Conservation (phyloP, 2,113 vertebrate species). For the Garra rufa region DNA sequence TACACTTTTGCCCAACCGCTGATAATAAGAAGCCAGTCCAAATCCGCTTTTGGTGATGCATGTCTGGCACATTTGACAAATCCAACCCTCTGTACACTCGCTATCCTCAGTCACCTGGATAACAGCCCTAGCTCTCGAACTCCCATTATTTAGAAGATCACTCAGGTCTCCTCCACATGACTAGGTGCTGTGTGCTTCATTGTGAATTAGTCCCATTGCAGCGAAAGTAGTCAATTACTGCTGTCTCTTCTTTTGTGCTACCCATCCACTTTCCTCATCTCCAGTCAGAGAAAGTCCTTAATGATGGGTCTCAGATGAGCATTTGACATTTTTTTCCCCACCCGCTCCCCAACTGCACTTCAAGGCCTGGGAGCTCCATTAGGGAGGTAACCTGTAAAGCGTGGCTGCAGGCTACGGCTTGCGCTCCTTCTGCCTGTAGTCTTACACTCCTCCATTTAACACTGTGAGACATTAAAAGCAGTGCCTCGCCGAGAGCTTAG, state of each 20-base stretch:
- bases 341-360: conserved; percentile 66
- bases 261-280: conserved; percentile 41
- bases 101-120: conserved; percentile 16
- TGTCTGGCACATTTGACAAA: conserved; percentile 27
- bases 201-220: conserved; percentile 43
- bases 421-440: conserved; percentile 63
- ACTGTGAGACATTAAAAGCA: conserved; percentile 39
- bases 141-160: conserved; percentile 43
- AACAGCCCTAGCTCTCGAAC: conserved; percentile 16
- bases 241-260: conserved; percentile 23
- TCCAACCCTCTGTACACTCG: not conserved
- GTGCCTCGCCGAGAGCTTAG: not conserved
- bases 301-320: conserved; percentile 60
- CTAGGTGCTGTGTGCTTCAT: conserved; percentile 4
- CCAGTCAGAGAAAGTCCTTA: conserved; percentile 53
- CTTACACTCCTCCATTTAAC: conserved; percentile 45
- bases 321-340: conserved; percentile 66
- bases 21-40: conserved; percentile 1
- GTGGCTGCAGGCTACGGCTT: conserved; percentile 70
- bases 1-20: not conserved
- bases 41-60: not conserved
- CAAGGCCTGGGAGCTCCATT: conserved; percentile 76
- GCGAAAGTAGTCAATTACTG: conserved; percentile 24
- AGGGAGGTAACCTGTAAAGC: conserved; percentile 73
- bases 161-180: conserved; percentile 22